phyloP scores from a whole-genome alignment of 2,888 invertebrate genomes.

The Pyrrhosoma nymphula region DNA sequence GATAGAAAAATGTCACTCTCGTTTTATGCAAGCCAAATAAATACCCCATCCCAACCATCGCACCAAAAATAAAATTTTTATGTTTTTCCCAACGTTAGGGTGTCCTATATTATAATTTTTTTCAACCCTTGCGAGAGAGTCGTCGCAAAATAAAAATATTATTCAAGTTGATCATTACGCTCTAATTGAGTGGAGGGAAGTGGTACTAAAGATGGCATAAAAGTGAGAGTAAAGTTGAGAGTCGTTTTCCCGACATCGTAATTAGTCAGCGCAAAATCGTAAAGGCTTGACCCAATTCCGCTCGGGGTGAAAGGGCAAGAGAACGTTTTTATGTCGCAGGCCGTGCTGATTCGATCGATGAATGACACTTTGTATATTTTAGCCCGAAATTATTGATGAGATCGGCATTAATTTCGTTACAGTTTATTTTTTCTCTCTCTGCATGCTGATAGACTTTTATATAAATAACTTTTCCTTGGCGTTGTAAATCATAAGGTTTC shows the following conservation, averaged over 20 bases:
- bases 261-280: not conserved
- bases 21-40: not conserved
- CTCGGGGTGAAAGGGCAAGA: not conserved
- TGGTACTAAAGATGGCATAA: not conserved
- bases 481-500: too few relatives aligned
- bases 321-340: not conserved
- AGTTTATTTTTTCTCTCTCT: too few relatives aligned
- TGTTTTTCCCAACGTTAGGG: not conserved
- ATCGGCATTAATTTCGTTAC: not conserved
- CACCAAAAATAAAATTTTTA: too few relatives aligned
- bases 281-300: not conserved
- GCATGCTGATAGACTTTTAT: too few relatives aligned
- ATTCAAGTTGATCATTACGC: not conserved
- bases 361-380: not conserved
- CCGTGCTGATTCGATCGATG: not conserved
- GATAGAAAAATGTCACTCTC: conserved; percentile 17
- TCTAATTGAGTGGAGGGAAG: not conserved
- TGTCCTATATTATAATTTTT: too few relatives aligned
- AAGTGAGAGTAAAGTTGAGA: not conserved
- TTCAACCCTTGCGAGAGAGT: not conserved
- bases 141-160: not conserved
- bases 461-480: too few relatives aligned
- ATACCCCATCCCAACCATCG: not conserved
- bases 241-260: not conserved
- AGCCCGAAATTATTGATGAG: not conserved